A percentile compares a stretch with the other conserved stretches of the same genome.
Evolutionary conservation across 2,888 invertebrate genomes (phyloP).

Genomic region (Nomada hirtipes): DNA sequence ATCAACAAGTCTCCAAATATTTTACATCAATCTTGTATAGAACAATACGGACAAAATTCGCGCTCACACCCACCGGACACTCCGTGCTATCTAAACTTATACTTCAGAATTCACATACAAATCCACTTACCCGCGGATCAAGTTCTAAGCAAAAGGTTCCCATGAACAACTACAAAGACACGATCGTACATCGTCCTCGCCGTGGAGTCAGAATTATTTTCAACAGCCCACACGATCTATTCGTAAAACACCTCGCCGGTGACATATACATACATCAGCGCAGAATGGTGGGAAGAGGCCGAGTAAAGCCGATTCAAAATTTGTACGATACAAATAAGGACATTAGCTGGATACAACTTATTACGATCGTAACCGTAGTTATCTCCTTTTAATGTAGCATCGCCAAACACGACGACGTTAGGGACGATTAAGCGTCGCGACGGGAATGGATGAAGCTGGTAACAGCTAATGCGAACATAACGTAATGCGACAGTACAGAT

Average conservation of each 20-base stretch:
- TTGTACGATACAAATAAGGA: conserved; percentile 40
- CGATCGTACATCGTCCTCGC: no score
- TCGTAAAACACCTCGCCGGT: background rate
- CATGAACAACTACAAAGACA: background rate
- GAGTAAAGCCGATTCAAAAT: conserved; percentile 14
- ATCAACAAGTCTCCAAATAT: no score
- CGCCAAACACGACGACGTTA: conserved; percentile 25
- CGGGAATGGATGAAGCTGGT: conserved; percentile 64
- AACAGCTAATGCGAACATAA: conserved; percentile 65
- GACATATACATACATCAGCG: background rate
- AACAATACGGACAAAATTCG: no score
- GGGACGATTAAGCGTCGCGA: conserved; percentile 52
- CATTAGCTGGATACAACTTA: conserved; percentile 36
- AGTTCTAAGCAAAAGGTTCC: background rate
- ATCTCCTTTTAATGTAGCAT: conserved; percentile 43
- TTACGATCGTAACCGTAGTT: conserved; percentile 44
- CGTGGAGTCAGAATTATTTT: background rate
- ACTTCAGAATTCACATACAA: background rate
- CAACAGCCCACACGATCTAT: background rate
- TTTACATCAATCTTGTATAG: no score
- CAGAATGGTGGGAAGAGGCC: background rate
- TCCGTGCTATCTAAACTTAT: background rate
- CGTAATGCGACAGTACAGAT: conserved; percentile 63
- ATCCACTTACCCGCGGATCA: background rate
- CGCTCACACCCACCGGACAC: no score